A percentile compares a stretch with the other conserved stretches of the same genome.
Evolutionary conservation across 2,888 invertebrate genomes (phyloP).

Genomic region (Clivina fossor): DNA sequence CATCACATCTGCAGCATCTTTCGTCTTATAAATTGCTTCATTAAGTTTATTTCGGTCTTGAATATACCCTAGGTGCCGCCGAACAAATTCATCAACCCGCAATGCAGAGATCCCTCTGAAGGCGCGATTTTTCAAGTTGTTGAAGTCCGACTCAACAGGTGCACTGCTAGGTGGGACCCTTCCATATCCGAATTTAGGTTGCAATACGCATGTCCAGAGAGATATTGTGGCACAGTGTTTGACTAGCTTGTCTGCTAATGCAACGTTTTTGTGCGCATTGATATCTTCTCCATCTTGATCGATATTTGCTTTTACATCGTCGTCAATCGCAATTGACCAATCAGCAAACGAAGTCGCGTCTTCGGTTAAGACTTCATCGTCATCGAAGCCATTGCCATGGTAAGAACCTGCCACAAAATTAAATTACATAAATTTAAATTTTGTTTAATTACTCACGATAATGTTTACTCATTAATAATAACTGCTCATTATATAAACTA

Average conservation of each 20-base stretch:
- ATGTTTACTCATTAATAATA: too few species aligned
- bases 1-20: too few species aligned
- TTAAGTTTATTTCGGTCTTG: not conserved
- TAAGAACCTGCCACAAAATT: not conserved
- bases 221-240: conserved; percentile 3
- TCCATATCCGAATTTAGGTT: conserved; percentile 4
- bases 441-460: too few species aligned
- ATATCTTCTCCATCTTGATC: not conserved
- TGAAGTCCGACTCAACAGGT: not conserved
- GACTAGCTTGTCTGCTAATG: not conserved
- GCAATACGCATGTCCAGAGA: conserved; percentile 9
- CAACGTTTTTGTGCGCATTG: not conserved
- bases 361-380: too few species aligned
- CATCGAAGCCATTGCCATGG: not conserved
- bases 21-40: too few species aligned
- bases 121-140: conserved; percentile 2
- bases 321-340: not conserved
- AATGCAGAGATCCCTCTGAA: not conserved
- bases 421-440: too few species aligned
- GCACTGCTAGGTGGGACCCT: conserved; percentile 5
- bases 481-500: too few species aligned
- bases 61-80: not conserved
- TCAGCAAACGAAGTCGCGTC: too few species aligned
- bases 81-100: conserved; percentile 1
- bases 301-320: not conserved